Evolutionary conservation across 37 sponge, comb jelly and placozoan species (phyloP), one percentile per base, ranked within the genome.

Genomic region (Cladorhizidae sp.): DNA sequence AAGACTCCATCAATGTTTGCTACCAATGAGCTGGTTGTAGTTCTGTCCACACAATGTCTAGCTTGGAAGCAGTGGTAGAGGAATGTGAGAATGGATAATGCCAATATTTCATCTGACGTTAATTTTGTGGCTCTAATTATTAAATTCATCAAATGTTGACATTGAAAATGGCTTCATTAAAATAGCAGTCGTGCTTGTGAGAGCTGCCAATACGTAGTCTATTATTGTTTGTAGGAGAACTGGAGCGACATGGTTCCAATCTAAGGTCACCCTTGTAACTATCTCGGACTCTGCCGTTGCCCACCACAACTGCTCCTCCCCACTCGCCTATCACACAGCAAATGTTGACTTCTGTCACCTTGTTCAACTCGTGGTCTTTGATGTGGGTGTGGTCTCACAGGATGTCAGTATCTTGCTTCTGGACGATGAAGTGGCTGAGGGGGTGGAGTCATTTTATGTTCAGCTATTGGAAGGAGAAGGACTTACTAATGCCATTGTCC

Each of bases 381-480:
- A 21, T 21, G 33, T 73, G 12, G 57, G 61, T 33, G 57, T 26
- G 15, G 72, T 9, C 21, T 12, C 22, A 43, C 29, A 37, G 33
- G 33, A 14, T 43, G 68, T 73, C 33, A 55, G 8, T 22, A 45
- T 84, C 12, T 26, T 20, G 9, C 38, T 84, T 3, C 40, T 68
- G 17, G 58, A 84, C 51, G 77, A 84, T 40, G 0, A 37, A 9
- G 36, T 40, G 22, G 77, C 77, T 35, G 85, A 84, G 23, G 78
- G 65, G 18, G 23, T 11, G 0, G 77, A 84, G 67, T n/a, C 14
- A 15, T 84, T 84, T 41, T 45, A 6, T 20, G 45, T 84, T 32
- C 1, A 33, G 8, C 77, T 84, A 15, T 14, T 38, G 3, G 31
- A 68, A 6, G 70, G 70, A 0, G 32, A 42, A 0, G 49, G 25